Evolutionary conservation across 2,113 vertebrate genomes (phyloP).

Genomic region (Macquaria ambigua): DNA sequence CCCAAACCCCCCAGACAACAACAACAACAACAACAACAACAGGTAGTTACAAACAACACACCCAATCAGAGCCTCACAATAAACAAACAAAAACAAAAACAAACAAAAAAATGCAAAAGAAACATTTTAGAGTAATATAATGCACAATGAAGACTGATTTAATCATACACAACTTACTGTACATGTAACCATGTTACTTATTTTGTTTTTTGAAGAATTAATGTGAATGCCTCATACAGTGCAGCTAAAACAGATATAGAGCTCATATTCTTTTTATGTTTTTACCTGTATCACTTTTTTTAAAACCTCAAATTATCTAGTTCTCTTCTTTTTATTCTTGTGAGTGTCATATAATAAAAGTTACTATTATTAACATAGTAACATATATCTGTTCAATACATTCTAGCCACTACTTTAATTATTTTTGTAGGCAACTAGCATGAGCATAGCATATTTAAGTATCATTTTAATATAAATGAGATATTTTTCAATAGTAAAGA

Average conservation of each 20-base stretch:
- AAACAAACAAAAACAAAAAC: background rate
- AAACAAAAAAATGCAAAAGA: background rate
- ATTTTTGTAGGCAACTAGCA: background rate
- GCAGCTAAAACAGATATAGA: slow-evolving; percentile 5
- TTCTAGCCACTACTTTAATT: too few species aligned
- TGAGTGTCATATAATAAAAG: too few species aligned
- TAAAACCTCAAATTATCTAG: too few species aligned
- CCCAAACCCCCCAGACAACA: background rate
- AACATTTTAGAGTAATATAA: background rate
- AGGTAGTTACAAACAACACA: background rate
- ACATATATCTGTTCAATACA: too few species aligned
- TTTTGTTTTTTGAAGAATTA: background rate
- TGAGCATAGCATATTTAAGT: background rate
- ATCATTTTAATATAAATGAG: background rate
- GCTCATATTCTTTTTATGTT: background rate
- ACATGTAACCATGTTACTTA: background rate
- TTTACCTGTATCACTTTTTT: background rate
- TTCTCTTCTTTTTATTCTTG: too few species aligned
- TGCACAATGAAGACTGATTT: background rate
- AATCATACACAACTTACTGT: background rate
- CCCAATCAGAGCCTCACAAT: background rate
- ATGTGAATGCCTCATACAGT: background rate
- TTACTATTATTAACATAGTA: too few species aligned
- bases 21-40: background rate
- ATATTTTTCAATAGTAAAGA: background rate